Conservation (phyloP, 92 coral and sea anemone genomes). For the Paragorgia papillata region DNA sequence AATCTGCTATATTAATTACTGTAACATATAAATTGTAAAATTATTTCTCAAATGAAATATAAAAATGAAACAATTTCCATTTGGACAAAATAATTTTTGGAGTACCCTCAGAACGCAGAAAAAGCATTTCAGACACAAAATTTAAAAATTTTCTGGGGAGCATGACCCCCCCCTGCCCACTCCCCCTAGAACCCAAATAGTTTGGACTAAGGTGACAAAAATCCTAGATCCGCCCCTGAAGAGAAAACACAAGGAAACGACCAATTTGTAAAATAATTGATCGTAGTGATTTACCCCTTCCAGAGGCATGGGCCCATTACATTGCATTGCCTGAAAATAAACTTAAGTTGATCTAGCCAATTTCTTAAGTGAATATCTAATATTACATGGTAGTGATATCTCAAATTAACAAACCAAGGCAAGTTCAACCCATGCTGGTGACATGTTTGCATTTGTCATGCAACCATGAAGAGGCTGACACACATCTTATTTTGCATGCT, state of each 20-base stretch:
- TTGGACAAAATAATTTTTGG: no score
- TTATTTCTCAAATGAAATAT: no score
- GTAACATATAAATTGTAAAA: no score
- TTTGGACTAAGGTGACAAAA: no score
- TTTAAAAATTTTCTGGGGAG: no score
- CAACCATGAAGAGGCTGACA: conserved; percentile 27
- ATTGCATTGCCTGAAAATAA: conserved; percentile 12
- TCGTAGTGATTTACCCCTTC: conserved; percentile 22
- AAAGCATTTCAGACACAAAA: no score
- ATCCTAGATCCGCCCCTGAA: no score
- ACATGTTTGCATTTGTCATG: not conserved
- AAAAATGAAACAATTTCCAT: no score
- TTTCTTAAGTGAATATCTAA: conserved; percentile 9
- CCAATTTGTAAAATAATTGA: conserved; percentile 23
- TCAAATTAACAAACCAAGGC: not conserved
- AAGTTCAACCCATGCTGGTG: conserved; percentile 2
- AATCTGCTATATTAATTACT: no score
- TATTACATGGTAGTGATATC: not conserved
- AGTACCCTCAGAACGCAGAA: no score
- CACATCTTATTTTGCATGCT: conserved; percentile 11
- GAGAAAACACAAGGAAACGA: conserved; percentile 13
- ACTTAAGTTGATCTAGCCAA: conserved; percentile 23
- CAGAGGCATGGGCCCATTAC: conserved; percentile 21
- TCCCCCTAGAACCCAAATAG: no score
- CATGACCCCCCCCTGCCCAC: no score